phyloP scores from a whole-genome alignment of 1,140 invertebrate species.

The Papilio polyxenes region DNA sequence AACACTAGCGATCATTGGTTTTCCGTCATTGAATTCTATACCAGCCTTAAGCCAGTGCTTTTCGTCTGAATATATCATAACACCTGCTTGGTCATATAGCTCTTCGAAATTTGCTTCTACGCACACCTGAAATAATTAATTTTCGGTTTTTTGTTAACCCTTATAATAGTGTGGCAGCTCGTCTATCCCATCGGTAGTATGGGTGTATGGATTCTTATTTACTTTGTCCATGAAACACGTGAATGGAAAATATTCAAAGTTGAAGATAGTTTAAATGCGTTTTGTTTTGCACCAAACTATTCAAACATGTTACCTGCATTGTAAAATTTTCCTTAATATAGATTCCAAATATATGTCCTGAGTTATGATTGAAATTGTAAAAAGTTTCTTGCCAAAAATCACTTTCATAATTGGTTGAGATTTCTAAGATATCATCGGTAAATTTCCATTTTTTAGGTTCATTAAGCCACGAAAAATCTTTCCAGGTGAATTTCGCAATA shows the following conservation, averaged over 20 bases:
- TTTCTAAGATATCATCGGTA: slow-evolving; percentile 45
- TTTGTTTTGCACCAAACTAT: neutral
- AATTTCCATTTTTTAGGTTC: slow-evolving; percentile 54
- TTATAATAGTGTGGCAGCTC: too few species aligned
- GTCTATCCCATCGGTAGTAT: too few species aligned
- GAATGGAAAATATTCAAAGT: too few species aligned
- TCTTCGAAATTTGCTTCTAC: slow-evolving; percentile 61
- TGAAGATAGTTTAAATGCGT: too few species aligned
- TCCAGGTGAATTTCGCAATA: slow-evolving; percentile 34
- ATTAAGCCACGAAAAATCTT: slow-evolving; percentile 65
- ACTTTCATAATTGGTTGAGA: slow-evolving; percentile 56
- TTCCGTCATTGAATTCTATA: slow-evolving; percentile 67
- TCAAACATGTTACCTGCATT: slow-evolving; percentile 49
- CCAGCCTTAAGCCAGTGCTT: slow-evolving; percentile 67
- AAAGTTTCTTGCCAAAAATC: slow-evolving; percentile 71
- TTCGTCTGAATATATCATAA: slow-evolving; percentile 65
- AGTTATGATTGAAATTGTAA: slow-evolving; percentile 58
- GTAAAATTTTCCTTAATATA: slow-evolving; percentile 60
- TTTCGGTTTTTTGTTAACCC: neutral
- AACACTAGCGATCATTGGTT: slow-evolving; percentile 66
- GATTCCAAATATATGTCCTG: slow-evolving; percentile 60
- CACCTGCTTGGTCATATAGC: slow-evolving; percentile 66
- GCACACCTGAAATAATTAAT: slow-evolving; percentile 51
- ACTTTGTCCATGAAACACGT: too few species aligned
- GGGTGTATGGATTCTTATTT: too few species aligned